phyloP scores from a whole-genome alignment of 2,113 vertebrate species.

The Trogon melanurus region DNA sequence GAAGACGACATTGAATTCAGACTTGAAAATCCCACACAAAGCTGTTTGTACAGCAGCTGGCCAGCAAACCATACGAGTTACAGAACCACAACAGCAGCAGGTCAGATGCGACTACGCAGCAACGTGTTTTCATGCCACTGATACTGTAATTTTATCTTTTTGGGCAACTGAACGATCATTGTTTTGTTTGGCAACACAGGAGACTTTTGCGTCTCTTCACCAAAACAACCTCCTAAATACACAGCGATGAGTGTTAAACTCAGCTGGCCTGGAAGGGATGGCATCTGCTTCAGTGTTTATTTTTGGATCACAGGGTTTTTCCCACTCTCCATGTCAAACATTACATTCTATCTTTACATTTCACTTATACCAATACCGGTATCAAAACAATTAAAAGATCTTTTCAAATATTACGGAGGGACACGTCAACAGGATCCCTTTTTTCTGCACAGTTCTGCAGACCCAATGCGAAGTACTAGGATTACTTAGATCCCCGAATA shows the following conservation, averaged over 20 bases:
- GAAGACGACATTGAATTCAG: background rate
- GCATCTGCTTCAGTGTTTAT: constrained; percentile 30
- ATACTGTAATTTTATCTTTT: constrained; percentile 24
- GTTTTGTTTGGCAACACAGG: constrained; percentile 20
- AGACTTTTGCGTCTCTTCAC: background rate
- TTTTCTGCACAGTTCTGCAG: background rate
- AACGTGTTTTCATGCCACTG: background rate
- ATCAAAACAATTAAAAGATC: background rate
- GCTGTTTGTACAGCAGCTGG: background rate
- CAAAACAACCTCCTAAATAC: constrained; percentile 9
- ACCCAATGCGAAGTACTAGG: background rate
- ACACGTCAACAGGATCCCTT: background rate
- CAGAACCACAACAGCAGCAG: background rate
- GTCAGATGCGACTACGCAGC: background rate
- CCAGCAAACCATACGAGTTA: background rate
- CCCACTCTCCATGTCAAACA: background rate
- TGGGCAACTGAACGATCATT: constrained; percentile 8
- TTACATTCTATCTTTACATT: background rate
- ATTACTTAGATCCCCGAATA: background rate
- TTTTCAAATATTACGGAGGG: background rate
- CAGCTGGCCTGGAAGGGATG: background rate
- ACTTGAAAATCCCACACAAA: background rate
- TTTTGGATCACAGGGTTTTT: background rate
- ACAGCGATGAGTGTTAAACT: background rate
- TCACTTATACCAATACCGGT: background rate